These are phyloP conservation scores for Melitaea cinxia DNA, from an alignment of 1,140 invertebrate species.

Conservation along the genomic window DNA sequence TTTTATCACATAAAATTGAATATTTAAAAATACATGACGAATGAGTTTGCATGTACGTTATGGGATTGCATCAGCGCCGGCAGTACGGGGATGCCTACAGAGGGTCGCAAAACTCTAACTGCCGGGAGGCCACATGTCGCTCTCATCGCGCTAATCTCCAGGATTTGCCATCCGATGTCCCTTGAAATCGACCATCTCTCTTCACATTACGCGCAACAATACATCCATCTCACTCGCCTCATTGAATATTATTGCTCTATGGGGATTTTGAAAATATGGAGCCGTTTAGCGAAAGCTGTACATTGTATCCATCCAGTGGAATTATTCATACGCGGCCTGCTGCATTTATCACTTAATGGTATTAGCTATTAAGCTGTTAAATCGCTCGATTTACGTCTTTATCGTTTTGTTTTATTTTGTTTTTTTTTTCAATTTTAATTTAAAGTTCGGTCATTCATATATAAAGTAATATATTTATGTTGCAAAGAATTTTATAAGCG, in stretches of 20 bases:
- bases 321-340: slow-evolving; percentile 78
- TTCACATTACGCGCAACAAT: slow-evolving; percentile 49
- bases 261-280: slow-evolving; percentile 82
- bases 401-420: slow-evolving; percentile 31
- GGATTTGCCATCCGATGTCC: slow-evolving; percentile 77
- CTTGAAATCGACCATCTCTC: slow-evolving; percentile 53
- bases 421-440: background rate
- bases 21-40: slow-evolving; percentile 34
- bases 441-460: too few relatives aligned
- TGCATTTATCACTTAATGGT: slow-evolving; percentile 81
- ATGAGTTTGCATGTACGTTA: slow-evolving; percentile 35
- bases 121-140: slow-evolving; percentile 79
- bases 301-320: slow-evolving; percentile 78
- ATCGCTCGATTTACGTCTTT: slow-evolving; percentile 73
- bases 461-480: too few relatives aligned
- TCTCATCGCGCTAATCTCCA: slow-evolving; percentile 78
- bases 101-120: slow-evolving; percentile 68
- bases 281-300: slow-evolving; percentile 79
- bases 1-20: slow-evolving; percentile 14
- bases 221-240: slow-evolving; percentile 68
- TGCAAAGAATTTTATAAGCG: too few relatives aligned
- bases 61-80: slow-evolving; percentile 40
- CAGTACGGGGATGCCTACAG: slow-evolving; percentile 37
- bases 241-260: slow-evolving; percentile 83
- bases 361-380: slow-evolving; percentile 78